Conservation (phyloP, 2,888 invertebrate species). For the Eristalis pertinax region DNA sequence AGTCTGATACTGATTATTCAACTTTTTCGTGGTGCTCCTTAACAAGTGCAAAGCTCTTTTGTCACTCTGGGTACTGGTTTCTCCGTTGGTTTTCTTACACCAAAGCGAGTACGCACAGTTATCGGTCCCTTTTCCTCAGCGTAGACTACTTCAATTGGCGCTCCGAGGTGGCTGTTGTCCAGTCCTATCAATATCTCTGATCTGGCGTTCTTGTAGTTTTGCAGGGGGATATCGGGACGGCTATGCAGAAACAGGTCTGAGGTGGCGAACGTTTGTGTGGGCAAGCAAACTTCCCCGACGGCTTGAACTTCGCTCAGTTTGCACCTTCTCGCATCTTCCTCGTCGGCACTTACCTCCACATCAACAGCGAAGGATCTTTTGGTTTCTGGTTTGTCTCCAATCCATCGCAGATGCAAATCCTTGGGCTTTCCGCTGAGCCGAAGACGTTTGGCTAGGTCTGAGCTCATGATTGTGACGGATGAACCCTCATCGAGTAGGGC, state of each 20-base stretch:
- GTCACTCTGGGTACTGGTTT: constrained; percentile 3
- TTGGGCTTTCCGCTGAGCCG: no score
- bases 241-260: neutral
- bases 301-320: neutral
- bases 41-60: constrained; percentile 11
- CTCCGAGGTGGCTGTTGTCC: constrained; percentile 28
- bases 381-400: neutral
- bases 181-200: constrained; percentile 46
- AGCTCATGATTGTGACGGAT: no score
- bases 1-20: constrained; percentile 4
- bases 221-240: constrained; percentile 4
- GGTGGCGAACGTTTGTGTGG: neutral
- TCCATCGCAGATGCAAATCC: neutral
- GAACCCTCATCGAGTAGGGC: no score
- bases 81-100: constrained; percentile 45
- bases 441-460: no score
- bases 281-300: neutral
- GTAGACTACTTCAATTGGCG: neutral
- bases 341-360: neutral
- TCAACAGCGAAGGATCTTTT: neutral
- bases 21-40: neutral
- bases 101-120: constrained; percentile 58
- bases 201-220: constrained; percentile 14
- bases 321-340: neutral
- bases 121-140: constrained; percentile 33